Evolutionary conservation across 2,113 vertebrate species (phyloP).

Genomic region (Carassius carassius): DNA sequence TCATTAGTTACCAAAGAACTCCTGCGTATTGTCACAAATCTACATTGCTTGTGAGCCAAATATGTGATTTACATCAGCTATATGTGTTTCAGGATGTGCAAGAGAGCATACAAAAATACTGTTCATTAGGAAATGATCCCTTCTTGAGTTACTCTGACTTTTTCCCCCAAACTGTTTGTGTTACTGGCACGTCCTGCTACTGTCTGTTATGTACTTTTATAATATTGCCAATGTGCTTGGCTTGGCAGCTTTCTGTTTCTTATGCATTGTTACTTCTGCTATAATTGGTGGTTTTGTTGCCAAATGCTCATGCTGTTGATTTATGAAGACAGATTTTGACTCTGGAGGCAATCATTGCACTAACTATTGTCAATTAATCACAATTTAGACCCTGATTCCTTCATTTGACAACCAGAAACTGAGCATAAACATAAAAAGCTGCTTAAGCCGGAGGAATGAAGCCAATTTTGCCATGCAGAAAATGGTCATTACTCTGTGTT

Average conservation of each 20-base stretch:
- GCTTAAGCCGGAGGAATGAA: constrained; percentile 21
- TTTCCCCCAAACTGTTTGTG: constrained; percentile 37
- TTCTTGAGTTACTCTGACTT: constrained; percentile 24
- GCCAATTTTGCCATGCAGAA: constrained; percentile 31
- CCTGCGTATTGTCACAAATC: constrained; percentile 16
- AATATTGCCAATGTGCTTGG: constrained; percentile 47
- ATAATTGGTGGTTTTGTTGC: constrained; percentile 55
- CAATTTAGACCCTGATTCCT: constrained; percentile 32
- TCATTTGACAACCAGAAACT: constrained; percentile 26
- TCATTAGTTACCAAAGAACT: constrained; percentile 32
- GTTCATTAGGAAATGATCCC: constrained; percentile 51
- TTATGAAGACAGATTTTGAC: constrained; percentile 51
- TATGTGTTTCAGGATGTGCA: constrained; percentile 50
- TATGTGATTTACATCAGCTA: constrained; percentile 26
- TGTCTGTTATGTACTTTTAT: constrained; percentile 52
- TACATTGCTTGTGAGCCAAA: constrained; percentile 16
- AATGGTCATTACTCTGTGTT: constrained; percentile 47
- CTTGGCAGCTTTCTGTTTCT: constrained; percentile 50
- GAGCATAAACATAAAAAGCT: constrained; percentile 16
- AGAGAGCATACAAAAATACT: constrained; percentile 36
- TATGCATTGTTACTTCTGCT: constrained; percentile 54
- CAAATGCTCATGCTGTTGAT: constrained; percentile 52
- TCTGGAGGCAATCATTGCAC: constrained; percentile 44
- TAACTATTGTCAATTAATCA: constrained; percentile 55
- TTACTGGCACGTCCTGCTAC: constrained; percentile 49